These are phyloP conservation scores for Ephydatia muelleri DNA, from an alignment of 37 sponge, comb jelly and placozoan genomes.

Conservation along the genomic window DNA sequence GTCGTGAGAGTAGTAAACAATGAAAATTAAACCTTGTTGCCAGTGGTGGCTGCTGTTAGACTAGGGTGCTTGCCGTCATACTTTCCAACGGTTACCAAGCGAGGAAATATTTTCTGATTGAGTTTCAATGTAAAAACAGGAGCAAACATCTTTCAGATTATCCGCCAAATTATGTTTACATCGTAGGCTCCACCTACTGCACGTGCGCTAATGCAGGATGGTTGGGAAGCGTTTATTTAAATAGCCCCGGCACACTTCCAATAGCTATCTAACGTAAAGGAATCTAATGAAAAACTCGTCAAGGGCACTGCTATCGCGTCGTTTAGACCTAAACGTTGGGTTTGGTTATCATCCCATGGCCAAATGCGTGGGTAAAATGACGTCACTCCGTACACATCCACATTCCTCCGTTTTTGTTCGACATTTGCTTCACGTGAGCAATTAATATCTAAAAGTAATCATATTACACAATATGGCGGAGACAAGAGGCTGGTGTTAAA, in stretches of 20 bases:
- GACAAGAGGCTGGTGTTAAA: slow-evolving; percentile 1
- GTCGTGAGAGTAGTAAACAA: background rate
- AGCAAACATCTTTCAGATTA: slow-evolving; percentile 65
- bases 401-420: background rate
- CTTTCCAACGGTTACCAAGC: slow-evolving; percentile 86
- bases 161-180: background rate
- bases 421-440: background rate
- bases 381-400: background rate
- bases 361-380: too few species aligned
- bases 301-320: too few species aligned
- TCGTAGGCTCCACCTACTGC: background rate
- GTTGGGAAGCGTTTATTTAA: too few species aligned
- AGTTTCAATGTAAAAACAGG: slow-evolving; percentile 94
- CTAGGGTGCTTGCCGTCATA: slow-evolving; percentile 93
- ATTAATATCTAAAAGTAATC: background rate
- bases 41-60: slow-evolving; percentile 87
- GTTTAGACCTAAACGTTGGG: too few species aligned
- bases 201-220: background rate
- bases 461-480: background rate
- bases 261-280: too few species aligned
- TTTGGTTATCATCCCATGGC: too few species aligned
- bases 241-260: too few species aligned
- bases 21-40: slow-evolving; percentile 78
- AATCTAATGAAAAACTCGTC: too few species aligned
- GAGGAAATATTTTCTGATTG: slow-evolving; percentile 87